phyloP scores from a whole-genome alignment of 1,140 invertebrate genomes.

The Penaeus indicus region DNA sequence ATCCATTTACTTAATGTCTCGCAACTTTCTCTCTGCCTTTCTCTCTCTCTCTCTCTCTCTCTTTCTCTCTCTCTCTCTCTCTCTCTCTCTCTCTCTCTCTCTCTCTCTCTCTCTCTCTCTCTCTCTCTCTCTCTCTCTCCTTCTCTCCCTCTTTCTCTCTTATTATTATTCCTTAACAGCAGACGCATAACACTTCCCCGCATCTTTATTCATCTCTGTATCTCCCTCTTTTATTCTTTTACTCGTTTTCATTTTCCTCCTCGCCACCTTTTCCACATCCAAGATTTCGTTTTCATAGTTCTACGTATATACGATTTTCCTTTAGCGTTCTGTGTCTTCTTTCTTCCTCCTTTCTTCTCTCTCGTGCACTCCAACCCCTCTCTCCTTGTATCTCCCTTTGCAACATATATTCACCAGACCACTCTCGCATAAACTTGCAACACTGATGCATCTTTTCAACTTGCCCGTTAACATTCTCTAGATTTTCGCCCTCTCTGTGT shows the following conservation, averaged over 20 bases:
- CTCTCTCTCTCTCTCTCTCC: background rate
- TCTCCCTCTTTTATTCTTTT: no score
- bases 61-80: background rate
- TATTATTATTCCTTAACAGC: no score
- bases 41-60: no score
- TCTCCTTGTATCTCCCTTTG: background rate
- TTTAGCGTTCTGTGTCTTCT: background rate
- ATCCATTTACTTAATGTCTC: no score
- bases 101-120: background rate
- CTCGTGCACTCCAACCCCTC: background rate
- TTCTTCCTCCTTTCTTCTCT: slow-evolving; percentile 1
- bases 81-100: background rate
- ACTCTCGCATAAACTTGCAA: background rate
- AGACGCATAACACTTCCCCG: no score
- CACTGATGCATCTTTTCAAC: background rate
- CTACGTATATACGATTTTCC: background rate
- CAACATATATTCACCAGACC: no score
- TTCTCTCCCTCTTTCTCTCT: background rate
- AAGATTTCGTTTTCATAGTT: background rate
- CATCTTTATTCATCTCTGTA: no score
- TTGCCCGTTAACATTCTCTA: background rate
- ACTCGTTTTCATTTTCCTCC: no score
- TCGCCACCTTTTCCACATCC: no score
- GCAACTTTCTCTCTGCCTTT: background rate
- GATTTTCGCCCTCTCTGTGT: background rate